Conservation (phyloP, 2,888 invertebrate genomes). For the Synanthedon andrenaeformis region DNA sequence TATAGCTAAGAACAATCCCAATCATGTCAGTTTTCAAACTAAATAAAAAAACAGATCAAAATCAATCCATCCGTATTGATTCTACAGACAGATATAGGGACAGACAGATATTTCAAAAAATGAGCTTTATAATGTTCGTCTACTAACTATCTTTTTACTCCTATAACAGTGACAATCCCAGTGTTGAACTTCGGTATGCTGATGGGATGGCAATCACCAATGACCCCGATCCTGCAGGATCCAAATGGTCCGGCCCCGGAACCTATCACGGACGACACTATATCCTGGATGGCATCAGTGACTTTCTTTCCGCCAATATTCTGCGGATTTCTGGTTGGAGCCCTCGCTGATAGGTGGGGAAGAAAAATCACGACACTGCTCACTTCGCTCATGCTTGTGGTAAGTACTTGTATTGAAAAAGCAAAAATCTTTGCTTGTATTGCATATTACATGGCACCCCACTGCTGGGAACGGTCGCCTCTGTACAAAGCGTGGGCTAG, state of each 20-base stretch:
- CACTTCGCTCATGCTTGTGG: conserved; percentile 65
- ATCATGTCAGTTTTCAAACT: too few relatives aligned
- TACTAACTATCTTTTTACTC: too few relatives aligned
- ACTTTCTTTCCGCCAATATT: conserved; percentile 68
- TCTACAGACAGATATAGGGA: too few relatives aligned
- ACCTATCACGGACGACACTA: conserved; percentile 56
- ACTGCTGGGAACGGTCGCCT: too few relatives aligned
- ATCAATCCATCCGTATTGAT: too few relatives aligned
- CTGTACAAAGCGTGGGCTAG: too few relatives aligned
- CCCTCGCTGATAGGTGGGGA: conserved; percentile 64
- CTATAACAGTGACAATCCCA: conserved; percentile 59
- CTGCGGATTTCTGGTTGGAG: conserved; percentile 66
- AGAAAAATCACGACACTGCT: conserved; percentile 64
- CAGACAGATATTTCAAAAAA: too few relatives aligned
- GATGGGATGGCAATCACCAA: conserved; percentile 72
- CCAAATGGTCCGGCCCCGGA: conserved; percentile 54
- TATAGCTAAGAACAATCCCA: too few relatives aligned
- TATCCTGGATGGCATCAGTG: conserved; percentile 70
- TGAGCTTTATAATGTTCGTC: too few relatives aligned
- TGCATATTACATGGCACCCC: too few relatives aligned
- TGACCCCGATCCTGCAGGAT: conserved; percentile 61
- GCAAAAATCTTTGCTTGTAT: too few relatives aligned
- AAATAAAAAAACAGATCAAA: too few relatives aligned
- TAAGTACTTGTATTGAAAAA: conserved; percentile 28
- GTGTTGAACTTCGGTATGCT: conserved; percentile 68